These are phyloP conservation scores for Lampris incognitus DNA, from an alignment of 2,113 vertebrate genomes.

Conservation along the genomic window DNA sequence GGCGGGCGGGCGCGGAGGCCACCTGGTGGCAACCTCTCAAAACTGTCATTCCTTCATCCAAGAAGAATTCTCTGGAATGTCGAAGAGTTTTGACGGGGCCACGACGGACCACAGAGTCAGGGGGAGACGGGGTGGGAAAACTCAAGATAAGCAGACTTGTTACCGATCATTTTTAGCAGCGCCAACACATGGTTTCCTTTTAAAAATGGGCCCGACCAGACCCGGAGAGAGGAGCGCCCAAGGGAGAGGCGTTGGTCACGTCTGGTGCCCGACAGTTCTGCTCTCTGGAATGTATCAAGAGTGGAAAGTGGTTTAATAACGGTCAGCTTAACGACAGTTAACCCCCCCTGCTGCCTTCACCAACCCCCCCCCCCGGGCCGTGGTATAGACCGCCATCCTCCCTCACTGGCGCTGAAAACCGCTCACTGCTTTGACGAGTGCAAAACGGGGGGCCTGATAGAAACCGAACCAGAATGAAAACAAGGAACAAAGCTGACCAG, in stretches of 20 bases:
- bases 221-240: conserved; percentile 1
- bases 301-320: conserved; percentile 33
- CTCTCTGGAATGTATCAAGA: conserved; percentile 72
- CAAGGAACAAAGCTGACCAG: conserved; percentile 79
- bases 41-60: not conserved
- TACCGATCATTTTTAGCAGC: conserved; percentile 23
- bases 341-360: not conserved
- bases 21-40: not conserved
- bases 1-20: not conserved
- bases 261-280: conserved; percentile 33
- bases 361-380: not conserved
- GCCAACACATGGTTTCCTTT: conserved; percentile 51
- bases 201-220: conserved; percentile 5
- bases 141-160: not conserved
- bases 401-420: conserved; percentile 45
- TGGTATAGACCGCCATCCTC: not conserved
- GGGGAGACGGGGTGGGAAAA: not conserved
- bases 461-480: conserved; percentile 63
- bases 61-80: conserved; percentile 61
- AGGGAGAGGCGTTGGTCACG: not conserved
- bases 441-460: conserved; percentile 81
- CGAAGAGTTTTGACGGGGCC: conserved; percentile 36
- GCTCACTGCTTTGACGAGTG: conserved; percentile 84
- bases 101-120: not conserved
- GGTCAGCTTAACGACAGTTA: conserved; percentile 15